These are phyloP conservation scores for Pogonomyrmex barbatus DNA, from an alignment of 1,140 invertebrate genomes.

Conservation along the genomic window DNA sequence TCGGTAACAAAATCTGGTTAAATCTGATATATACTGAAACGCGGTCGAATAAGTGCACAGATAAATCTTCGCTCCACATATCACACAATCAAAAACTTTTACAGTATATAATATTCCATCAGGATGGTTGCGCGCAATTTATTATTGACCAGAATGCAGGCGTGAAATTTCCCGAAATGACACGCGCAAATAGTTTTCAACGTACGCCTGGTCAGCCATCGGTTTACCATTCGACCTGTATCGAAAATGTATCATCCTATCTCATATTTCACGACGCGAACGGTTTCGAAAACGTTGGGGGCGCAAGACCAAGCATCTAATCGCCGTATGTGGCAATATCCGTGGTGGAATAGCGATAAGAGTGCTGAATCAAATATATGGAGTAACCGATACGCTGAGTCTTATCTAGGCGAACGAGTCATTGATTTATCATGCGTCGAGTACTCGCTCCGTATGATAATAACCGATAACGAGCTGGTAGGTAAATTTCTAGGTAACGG, in stretches of 20 bases:
- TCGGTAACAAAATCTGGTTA: conserved; percentile 38
- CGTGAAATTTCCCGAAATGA: not conserved
- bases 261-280: conserved; percentile 27
- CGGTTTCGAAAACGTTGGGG: conserved; percentile 1
- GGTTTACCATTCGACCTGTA: conserved; percentile 28
- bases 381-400: conserved; percentile 53
- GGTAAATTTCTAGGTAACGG: conserved; percentile 61
- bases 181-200: conserved; percentile 19
- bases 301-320: conserved; percentile 53
- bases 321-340: conserved; percentile 54
- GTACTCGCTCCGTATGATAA: conserved; percentile 42
- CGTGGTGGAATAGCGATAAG: conserved; percentile 58
- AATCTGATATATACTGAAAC: conserved; percentile 16
- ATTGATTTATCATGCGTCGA: conserved; percentile 63
- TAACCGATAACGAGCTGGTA: conserved; percentile 50
- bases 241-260: conserved; percentile 33
- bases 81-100: conserved; percentile 27
- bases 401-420: conserved; percentile 54
- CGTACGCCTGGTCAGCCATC: not conserved
- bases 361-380: conserved; percentile 62
- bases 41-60: conserved; percentile 15
- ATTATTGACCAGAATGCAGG: not conserved
- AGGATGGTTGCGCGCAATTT: not conserved
- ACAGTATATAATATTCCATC: conserved; percentile 25
- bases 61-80: conserved; percentile 22